phyloP scores from a whole-genome alignment of 1,140 invertebrate genomes.

The Pollicipes pollicipes region DNA sequence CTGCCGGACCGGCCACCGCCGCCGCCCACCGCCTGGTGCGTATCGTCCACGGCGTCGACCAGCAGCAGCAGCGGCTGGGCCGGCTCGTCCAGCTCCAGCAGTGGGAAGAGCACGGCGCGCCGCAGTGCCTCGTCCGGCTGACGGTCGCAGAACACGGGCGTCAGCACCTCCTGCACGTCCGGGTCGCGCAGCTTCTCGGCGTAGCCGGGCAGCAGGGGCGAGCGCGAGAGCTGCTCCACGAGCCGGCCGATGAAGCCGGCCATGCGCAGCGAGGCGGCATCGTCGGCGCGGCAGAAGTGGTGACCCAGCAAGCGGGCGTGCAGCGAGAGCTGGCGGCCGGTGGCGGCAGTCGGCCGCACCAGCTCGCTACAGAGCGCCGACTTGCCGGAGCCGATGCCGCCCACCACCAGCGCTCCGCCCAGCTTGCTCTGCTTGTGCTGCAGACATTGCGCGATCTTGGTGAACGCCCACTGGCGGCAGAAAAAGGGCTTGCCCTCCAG shows the following conservation, averaged over 20 bases:
- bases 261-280: conserved; percentile 45
- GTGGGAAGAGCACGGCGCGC: conserved; percentile 63
- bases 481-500: conserved; percentile 43
- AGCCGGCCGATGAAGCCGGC: conserved; percentile 63
- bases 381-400: conserved; percentile 70
- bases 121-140: conserved; percentile 82
- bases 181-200: conserved; percentile 57
- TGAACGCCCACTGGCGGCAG: conserved; percentile 84
- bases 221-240: conserved; percentile 42
- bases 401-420: conserved; percentile 64
- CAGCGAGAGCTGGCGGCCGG: conserved; percentile 40
- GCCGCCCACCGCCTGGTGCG: conserved; percentile 21
- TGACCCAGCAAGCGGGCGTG: conserved; percentile 57
- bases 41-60: conserved; percentile 83
- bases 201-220: conserved; percentile 40
- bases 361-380: conserved; percentile 59
- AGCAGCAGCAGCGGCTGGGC: conserved; percentile 64
- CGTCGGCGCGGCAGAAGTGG: conserved; percentile 57
- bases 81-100: conserved; percentile 54
- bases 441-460: conserved; percentile 50
- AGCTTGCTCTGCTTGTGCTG: conserved; percentile 24
- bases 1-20: conserved; percentile 25
- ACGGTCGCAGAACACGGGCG: conserved; percentile 25
- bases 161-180: conserved; percentile 30
- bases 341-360: conserved; percentile 48